A percentile compares a stretch with the other conserved stretches of the same genome.
phyloP scores from a whole-genome alignment of 2,797 vertebrate species.

The Ceryle rudis region DNA sequence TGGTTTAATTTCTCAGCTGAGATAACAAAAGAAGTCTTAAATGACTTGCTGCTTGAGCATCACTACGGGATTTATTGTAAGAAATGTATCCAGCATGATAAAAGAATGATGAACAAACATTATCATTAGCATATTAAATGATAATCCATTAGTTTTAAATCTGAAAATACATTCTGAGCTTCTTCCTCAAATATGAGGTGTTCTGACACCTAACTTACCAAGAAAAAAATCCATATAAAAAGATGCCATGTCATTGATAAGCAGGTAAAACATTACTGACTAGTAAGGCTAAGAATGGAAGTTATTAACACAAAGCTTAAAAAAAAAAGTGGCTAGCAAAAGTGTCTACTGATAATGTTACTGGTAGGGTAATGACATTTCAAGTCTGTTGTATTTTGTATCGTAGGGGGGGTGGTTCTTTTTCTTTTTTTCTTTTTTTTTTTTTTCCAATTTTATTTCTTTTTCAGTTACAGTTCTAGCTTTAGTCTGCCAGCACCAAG shows the following conservation, averaged over 20 bases:
- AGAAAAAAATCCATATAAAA: background rate
- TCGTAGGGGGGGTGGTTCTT: background rate
- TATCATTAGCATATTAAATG: background rate
- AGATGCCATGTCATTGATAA: background rate
- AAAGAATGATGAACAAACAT: background rate
- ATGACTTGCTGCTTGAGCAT: background rate
- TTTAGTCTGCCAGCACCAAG: background rate
- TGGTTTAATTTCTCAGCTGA: background rate
- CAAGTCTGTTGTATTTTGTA: background rate
- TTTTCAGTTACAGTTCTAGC: background rate
- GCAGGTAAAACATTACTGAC: background rate
- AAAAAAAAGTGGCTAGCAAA: background rate
- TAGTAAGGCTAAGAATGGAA: background rate
- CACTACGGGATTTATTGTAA: background rate
- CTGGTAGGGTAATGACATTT: background rate
- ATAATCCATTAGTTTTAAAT: background rate
- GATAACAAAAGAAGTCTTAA: background rate
- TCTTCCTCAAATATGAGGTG: background rate
- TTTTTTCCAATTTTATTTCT: background rate
- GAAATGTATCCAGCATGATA: background rate
- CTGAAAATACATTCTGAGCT: background rate
- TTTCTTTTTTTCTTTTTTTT: no score
- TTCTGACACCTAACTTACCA: background rate
- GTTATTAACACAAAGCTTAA: background rate
- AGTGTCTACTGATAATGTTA: background rate